Base-by-base conservation (phyloP, 2,888 invertebrate genomes). In the Latrodectus elegans region DNA sequence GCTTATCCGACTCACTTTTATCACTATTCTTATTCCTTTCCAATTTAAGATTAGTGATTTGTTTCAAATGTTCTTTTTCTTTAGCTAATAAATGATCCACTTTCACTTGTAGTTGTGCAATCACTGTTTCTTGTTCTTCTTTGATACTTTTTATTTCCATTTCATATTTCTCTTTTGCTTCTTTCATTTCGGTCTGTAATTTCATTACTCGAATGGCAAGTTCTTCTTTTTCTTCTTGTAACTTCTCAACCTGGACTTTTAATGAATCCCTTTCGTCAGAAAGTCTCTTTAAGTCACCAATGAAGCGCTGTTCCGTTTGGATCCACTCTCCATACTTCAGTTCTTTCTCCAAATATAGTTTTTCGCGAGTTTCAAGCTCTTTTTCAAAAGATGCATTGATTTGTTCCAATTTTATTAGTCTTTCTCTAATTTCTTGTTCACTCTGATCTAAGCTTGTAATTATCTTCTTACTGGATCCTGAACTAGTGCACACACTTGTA, bases 341-440 rank as follows among this genome's bases (percentile, higher is more conserved):
- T 60, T 90, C 89, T 17, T 85, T 90, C 60, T 89, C 83, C 26
- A 75, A 71, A 26, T 77, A 88, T 11, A 89, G 65, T 79, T 84
- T 83, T 74, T 89, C 90, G 60, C 90, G 53, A 10, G 85, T 68
- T 75, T 89, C 89, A n/a, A 90, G 38, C 51, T 90, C 89, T 78
- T 85, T 87, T 17, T 89, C 88, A 51, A 90, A 90, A 26, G 90
- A 74, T 11, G 81, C 79, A 65, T 90, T 90, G 17, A 89, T 88
- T 64, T 82, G 71, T 74, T 90, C 89, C 26, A 89, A 74, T 38
- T 89, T 75, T 9, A 76, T 22, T 38, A 90, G 65, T 15, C 89
- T 68, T 22, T 89, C 88, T 64, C 83, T 79, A 14, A 90, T 81
- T 76, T 90, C 80, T 22, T 88, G 84, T 76, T 90, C 89, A 72